Evolutionary conservation across 2,888 invertebrate species (phyloP).

Genomic region (Lasioglossum vierecki): DNA sequence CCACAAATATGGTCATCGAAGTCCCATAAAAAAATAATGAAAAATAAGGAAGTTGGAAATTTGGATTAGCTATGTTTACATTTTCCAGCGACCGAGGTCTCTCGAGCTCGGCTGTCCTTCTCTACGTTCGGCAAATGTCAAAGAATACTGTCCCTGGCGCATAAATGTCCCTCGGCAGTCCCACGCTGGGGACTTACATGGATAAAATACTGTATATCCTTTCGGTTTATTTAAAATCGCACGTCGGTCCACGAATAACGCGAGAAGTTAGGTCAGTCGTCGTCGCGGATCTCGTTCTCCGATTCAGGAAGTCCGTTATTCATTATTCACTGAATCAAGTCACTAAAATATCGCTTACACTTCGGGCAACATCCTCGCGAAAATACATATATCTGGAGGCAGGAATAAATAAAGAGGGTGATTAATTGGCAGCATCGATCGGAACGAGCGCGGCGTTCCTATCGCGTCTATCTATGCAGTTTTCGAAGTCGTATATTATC

Average conservation of each 20-base stretch:
- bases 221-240: not conserved
- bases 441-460: not conserved
- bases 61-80: no score
- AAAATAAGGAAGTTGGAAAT: no score
- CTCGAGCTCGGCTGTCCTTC: no score
- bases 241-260: not conserved
- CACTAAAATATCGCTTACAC: slow-evolving; percentile 5
- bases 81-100: no score
- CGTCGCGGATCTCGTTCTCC: not conserved
- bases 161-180: no score
- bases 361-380: not conserved
- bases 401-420: not conserved
- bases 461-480: slow-evolving; percentile 6
- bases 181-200: no score
- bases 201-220: not conserved
- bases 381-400: not conserved
- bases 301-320: not conserved
- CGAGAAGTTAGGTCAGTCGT: not conserved
- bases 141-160: no score
- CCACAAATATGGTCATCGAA: no score
- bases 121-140: no score
- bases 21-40: no score
- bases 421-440: not conserved
- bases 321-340: not conserved
- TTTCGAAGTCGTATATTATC: slow-evolving; percentile 13